Base-by-base conservation (phyloP, 2,888 invertebrate genomes). In the Patella depressa region DNA sequence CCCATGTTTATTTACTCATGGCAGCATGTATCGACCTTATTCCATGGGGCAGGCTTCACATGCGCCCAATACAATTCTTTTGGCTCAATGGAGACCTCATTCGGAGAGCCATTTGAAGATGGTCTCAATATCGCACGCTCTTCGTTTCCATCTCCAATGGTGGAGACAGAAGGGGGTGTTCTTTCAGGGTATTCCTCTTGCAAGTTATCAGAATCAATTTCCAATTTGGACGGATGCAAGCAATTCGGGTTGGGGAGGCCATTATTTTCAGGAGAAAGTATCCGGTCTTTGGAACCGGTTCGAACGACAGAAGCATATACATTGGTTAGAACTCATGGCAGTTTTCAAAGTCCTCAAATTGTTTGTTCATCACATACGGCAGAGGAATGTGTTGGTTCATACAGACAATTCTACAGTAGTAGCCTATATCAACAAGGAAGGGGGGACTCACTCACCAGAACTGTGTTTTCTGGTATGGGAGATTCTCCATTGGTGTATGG, bases 401-500 rank as follows among this genome's bases (percentile, higher is more conserved):
- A 65, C 65, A n/a, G 65, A 65, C 65, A 65, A 65, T 3, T 65
- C 65, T 24, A 65, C 65, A 65, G 65, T 65, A 19, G 65, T 65
- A 65, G 59, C 59, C n/a, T 65, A 65, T n/a, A 65, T 65, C 17
- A 65, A 65, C 59, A 65, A 65, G 19, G 17, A n/a, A 19, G 59
- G 59, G 19, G 59, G 59, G n/a, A 65, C 59, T 11, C 59, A n/a
- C 9, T 65, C 59, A 19, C 59, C 59, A 11, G 59, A 65, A 5
- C 19, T 65, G 59, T 65, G 59, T 15, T n/a, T 65, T n/a, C 59
- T 65, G 9, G 59, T 65, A 19, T 65, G n/a, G 59, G 59, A 65
- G 19, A 65, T 65, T n/a, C 59, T 65, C n/a, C 59, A 65, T 65
- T n/a, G 59, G 59, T 65, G 59, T 65, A 65, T 65, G 59, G 59